Evolutionary conservation across 2,888 invertebrate genomes (phyloP), one percentile per base, ranked within the genome.

Genomic region (Agrilus cyanescens): DNA sequence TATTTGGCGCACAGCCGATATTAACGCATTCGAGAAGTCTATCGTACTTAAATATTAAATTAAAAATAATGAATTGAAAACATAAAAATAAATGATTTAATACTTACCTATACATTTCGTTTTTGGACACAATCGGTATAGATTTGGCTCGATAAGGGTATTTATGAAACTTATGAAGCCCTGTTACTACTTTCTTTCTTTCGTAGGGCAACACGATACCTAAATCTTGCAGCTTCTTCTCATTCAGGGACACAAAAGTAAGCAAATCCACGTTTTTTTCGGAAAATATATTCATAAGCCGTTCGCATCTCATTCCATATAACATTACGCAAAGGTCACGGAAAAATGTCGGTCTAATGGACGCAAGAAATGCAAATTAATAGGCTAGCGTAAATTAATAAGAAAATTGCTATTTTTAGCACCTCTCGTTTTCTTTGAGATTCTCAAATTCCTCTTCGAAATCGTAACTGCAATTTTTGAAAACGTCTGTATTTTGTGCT

Each of bases 161-260:
- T 45, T 62, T 67, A 53, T 81, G 80, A 56, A 80, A 80, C 48
- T 68, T 70, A 39, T 71, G 65, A 37, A 81, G 55, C 1, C 75
- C 75, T 30, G 61, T 56, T 40, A 68, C 57, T 46, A 81, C 68
- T 54, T 75, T 68, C 47, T 72, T 70, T 47, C 76, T 67, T 54
- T 80, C 77, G 50, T 70, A 75, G 1, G 75, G 74, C 62, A 80
- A 68, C 4, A 69, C 63, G 13, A 82, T 67, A 30, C 78, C 80
- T 31, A 80, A 51, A 40, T 65, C 57, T 35, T 68, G 57, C 59
- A 83, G 68, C 53, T 76, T 74, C 0, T 69, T 58, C 37, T 80
- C 76, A 50, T 73, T 70, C 32, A 78, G 53, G 31, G 73, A 63
- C 4, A 82, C 56, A 53, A 82, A 78, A 2, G 67, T 66, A 43